Evolutionary conservation across 2,888 invertebrate genomes (phyloP).

Genomic region (Salpingus planirostris): DNA sequence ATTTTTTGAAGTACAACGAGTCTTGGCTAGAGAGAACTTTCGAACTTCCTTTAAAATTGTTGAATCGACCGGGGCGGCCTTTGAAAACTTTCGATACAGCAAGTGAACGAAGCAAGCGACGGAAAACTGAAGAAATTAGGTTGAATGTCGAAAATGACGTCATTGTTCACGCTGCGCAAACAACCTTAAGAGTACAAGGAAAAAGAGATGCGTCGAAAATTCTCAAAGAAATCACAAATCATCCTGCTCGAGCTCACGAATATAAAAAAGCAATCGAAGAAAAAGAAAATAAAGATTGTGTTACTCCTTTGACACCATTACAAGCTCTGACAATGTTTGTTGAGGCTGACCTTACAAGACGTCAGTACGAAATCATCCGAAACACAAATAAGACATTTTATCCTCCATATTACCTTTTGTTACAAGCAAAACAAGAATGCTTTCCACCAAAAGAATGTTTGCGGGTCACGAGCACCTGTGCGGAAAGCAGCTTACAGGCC

Average conservation of each 20-base stretch:
- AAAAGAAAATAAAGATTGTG: neutral
- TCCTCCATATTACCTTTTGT: neutral
- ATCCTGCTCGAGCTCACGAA: neutral
- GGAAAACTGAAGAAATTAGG: neutral
- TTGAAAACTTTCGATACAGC: neutral
- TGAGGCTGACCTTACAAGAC: neutral
- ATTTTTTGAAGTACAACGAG: neutral
- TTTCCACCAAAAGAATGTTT: neutral
- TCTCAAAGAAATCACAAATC: neutral
- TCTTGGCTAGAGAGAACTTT: neutral
- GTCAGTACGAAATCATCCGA: neutral
- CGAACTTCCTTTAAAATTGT: neutral
- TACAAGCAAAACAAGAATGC: slow-evolving; percentile 1
- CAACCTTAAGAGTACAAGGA: neutral
- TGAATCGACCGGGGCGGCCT: neutral
- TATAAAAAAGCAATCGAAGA: neutral
- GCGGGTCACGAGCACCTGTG: neutral
- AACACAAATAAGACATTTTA: neutral
- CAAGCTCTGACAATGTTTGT: neutral
- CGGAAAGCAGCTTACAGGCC: neutral
- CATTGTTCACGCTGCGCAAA: neutral
- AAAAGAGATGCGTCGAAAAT: neutral
- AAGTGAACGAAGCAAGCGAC: neutral
- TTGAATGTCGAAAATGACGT: too few relatives aligned
- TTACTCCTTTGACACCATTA: neutral